These are phyloP conservation scores for Eugnorisma glareosa DNA, from an alignment of 2,888 invertebrate genomes.

Conservation along the genomic window DNA sequence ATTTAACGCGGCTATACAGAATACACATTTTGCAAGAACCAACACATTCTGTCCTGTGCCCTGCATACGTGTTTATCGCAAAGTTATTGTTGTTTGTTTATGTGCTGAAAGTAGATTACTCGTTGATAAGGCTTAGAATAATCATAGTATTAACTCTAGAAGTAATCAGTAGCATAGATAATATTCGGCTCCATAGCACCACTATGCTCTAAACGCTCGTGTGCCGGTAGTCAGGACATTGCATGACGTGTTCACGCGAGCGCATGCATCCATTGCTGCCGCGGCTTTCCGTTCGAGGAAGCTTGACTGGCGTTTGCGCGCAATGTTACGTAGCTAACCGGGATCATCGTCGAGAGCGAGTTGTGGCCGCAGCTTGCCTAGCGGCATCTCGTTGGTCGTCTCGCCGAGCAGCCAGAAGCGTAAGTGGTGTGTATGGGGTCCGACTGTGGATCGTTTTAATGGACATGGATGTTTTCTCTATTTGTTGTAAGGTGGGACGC, in stretches of 20 bases:
- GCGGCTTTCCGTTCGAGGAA: constrained; percentile 61
- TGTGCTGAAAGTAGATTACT: constrained; percentile 31
- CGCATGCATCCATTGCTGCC: constrained; percentile 65
- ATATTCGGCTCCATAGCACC: constrained; percentile 88
- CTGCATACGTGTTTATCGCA: constrained; percentile 7
- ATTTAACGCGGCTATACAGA: background rate
- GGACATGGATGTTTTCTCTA: constrained; percentile 86
- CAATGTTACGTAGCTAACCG: constrained; percentile 56
- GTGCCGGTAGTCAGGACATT: constrained; percentile 77
- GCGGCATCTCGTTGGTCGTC: constrained; percentile 48
- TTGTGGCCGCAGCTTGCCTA: constrained; percentile 40
- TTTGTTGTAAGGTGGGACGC: constrained; percentile 90
- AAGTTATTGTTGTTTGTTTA: constrained; percentile 17
- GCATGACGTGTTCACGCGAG: constrained; percentile 74
- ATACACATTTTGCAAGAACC: constrained; percentile 8
- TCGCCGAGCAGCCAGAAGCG: constrained; percentile 87
- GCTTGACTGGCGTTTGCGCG: constrained; percentile 58
- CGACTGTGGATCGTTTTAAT: constrained; percentile 83
- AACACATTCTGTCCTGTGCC: constrained; percentile 14
- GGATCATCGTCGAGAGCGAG: constrained; percentile 50
- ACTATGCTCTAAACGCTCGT: constrained; percentile 88
- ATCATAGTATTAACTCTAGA: constrained; percentile 66
- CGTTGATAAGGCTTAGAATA: constrained; percentile 63
- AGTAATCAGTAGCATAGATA: constrained; percentile 74
- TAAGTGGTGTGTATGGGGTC: constrained; percentile 89